These are phyloP conservation scores for Meteorus sp. DNA, from an alignment of 1,140 invertebrate species.

Conservation along the genomic window DNA sequence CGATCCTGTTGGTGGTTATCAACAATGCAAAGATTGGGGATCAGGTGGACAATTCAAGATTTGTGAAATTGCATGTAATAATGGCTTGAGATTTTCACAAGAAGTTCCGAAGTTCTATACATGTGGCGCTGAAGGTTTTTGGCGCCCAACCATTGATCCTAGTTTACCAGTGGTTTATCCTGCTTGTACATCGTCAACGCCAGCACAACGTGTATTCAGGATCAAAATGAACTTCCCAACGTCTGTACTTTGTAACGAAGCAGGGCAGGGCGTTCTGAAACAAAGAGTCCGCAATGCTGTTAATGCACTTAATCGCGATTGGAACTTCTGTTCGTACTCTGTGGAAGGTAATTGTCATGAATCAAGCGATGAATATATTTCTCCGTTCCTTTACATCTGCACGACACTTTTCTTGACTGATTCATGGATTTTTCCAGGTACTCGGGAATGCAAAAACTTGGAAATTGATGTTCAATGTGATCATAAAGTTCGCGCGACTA, in stretches of 20 bases:
- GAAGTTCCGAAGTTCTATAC: conserved; percentile 92
- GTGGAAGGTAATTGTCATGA: conserved; percentile 66
- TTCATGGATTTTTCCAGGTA: conserved; percentile 40
- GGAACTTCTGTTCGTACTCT: conserved; percentile 91
- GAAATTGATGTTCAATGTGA: conserved; percentile 89
- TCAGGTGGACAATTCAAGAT: conserved; percentile 93
- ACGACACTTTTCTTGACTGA: background rate
- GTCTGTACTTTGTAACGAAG: conserved; percentile 90
- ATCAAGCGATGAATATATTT: background rate
- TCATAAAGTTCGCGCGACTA: conserved; percentile 63
- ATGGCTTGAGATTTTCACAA: conserved; percentile 86
- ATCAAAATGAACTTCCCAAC: conserved; percentile 92
- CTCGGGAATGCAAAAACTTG: conserved; percentile 82
- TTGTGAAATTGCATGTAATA: conserved; percentile 86
- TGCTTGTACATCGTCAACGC: conserved; percentile 83
- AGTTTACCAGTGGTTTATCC: conserved; percentile 82
- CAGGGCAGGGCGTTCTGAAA: conserved; percentile 86
- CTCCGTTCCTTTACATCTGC: background rate
- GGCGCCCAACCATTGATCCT: conserved; percentile 84
- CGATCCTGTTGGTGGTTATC: conserved; percentile 86
- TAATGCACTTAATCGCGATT: conserved; percentile 86
- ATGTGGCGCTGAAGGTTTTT: conserved; percentile 94
- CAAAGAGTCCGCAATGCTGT: conserved; percentile 86
- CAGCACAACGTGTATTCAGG: conserved; percentile 89
- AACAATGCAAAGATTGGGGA: conserved; percentile 94